Evolutionary conservation across 2,113 vertebrate species (phyloP), one percentile per base, ranked within the genome.

Genomic region (Strigops habroptila): DNA sequence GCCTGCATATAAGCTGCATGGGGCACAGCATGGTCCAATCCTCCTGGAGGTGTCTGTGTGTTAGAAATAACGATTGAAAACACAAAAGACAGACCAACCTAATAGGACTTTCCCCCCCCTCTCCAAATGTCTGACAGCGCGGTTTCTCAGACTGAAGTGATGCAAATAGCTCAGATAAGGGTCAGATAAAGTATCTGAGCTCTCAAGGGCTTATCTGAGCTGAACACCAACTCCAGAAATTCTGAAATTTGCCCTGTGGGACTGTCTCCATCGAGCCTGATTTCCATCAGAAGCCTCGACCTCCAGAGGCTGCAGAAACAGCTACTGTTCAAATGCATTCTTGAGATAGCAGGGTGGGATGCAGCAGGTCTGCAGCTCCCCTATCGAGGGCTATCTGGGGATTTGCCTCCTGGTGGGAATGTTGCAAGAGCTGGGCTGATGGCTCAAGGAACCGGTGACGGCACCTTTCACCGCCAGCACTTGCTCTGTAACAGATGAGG

Each of bases 91-190:
- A 89, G 69, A 68, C 63, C 46, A 37, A 49, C n/a, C 82, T 68
- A 77, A 85, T 12, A 44, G 76, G 31, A 31, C 25, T 22, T 48
- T 18, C 39, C 18, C 49, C 35, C 53, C 43, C 30, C 57, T 53
- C 37, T 62, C 70, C 39, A 41, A 44, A 39, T 2, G 64, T 85
- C 95, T 96, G 79, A 86, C 91, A 93, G 90, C 51, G 24, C 39
- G 46, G 48, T 83, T 94, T 87, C 82, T 75, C 93, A 91, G 86
- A 28, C 90, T 75, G 91, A 93, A 96, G 95, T 84, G 94, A 95
- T 96, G 95, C 96, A 96, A 92, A 97, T 96, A 94, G 95, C 87
- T 95, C 51, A 96, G 97, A 97, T 96, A 97, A 97, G 88, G 63
- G 41, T 59, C 68, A 94, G 96, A 96, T 97, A 96, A 96, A 94